Evolutionary conservation across 2,797 vertebrate species (phyloP).

Genomic region (Nyctalus aviator): DNA sequence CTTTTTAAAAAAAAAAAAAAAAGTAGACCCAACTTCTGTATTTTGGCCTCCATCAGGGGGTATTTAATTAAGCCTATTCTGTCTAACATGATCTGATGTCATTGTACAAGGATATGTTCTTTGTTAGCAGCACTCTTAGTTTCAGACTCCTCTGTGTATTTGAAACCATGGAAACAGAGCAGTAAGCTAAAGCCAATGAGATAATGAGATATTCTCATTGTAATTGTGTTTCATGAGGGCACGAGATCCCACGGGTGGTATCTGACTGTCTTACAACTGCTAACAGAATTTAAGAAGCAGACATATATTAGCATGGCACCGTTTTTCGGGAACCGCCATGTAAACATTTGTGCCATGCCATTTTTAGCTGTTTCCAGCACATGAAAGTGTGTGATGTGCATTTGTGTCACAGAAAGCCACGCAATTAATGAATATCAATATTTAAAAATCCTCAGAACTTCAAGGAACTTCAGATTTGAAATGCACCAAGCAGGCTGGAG

Average conservation of each 20-base stretch:
- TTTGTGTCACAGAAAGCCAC: conserved; percentile 69
- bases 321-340: conserved; percentile 83
- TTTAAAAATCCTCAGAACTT: conserved; percentile 87
- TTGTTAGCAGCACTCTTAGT: conserved; percentile 91
- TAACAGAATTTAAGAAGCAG: conserved; percentile 89
- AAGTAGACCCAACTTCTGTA: conserved; percentile 83
- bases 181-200: conserved; percentile 92
- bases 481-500: conserved; percentile 83
- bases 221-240: conserved; percentile 92
- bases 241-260: conserved; percentile 91
- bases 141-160: conserved; percentile 93
- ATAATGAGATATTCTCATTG: conserved; percentile 93
- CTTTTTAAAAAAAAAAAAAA: not conserved
- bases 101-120: conserved; percentile 93
- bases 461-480: conserved; percentile 88
- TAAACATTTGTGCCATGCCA: conserved; percentile 83
- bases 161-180: conserved; percentile 92
- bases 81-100: conserved; percentile 92
- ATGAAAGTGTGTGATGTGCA: conserved; percentile 67
- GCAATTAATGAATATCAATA: conserved; percentile 81
- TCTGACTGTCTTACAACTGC: conserved; percentile 89
- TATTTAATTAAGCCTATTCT: conserved; percentile 91
- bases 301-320: conserved; percentile 84
- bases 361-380: conserved; percentile 74
- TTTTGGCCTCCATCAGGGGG: conserved; percentile 87